Evolutionary conservation across 1,140 invertebrate species (phyloP).

Genomic region (Drosophila watanabei): DNA sequence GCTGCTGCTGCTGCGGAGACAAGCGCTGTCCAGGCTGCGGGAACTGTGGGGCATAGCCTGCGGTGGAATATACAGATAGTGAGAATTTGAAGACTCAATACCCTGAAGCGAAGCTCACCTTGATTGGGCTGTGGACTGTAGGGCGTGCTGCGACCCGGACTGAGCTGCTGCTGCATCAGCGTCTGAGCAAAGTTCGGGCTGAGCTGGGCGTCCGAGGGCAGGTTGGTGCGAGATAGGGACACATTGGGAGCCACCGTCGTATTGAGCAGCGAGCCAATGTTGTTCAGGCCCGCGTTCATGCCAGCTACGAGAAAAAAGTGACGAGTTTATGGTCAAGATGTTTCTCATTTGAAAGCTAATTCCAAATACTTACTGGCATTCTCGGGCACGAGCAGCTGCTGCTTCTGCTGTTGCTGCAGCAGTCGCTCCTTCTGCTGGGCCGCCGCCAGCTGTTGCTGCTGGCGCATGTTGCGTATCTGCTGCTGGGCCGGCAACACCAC

Average conservation of each 20-base stretch:
- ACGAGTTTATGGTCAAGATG: background rate
- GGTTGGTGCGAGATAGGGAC: conserved; percentile 89
- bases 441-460: conserved; percentile 75
- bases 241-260: conserved; percentile 94
- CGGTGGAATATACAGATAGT: background rate
- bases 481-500: conserved; percentile 76
- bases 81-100: background rate
- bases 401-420: conserved; percentile 90
- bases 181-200: conserved; percentile 88
- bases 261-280: conserved; percentile 92
- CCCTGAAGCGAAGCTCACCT: conserved; percentile 35
- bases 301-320: conserved; percentile 64
- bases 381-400: conserved; percentile 89
- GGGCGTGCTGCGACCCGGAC: conserved; percentile 78
- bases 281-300: conserved; percentile 89
- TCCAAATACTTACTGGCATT: conserved; percentile 86
- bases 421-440: conserved; percentile 88
- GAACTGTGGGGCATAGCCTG: conserved; percentile 78
- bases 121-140: conserved; percentile 84
- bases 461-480: conserved; percentile 80
- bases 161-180: conserved; percentile 84
- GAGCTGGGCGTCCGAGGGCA: conserved; percentile 90
- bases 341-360: no score
- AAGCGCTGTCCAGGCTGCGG: conserved; percentile 74
- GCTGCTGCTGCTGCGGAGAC: conserved; percentile 75